Evolutionary conservation across 2,113 vertebrate species (phyloP), one percentile per base, ranked within the genome.

Genomic region (Astur gentilis): DNA sequence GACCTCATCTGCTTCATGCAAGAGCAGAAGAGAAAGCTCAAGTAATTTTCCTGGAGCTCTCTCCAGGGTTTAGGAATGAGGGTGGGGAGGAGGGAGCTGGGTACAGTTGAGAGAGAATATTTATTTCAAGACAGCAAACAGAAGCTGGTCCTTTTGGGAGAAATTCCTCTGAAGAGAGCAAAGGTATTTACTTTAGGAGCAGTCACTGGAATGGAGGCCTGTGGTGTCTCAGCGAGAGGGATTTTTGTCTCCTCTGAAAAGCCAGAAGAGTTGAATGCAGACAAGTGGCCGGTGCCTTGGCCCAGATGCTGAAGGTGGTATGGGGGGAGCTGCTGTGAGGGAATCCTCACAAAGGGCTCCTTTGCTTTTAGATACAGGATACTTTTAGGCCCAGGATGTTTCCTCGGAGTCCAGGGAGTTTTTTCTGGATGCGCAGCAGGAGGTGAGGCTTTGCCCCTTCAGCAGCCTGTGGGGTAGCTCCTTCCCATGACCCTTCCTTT

Each of bases 221-320:
- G 58, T 36, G 36, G 25, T 65, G 26, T 85, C 54, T 92, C 72
- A 58, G 65, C 38, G 17, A 19, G 38, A 26, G 31, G 27, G 14
- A 78, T 61, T 85, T 61, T 84, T 71, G 21, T 81, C 45, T 87
- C 52, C 32, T 76, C 80, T 42, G 62, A 38, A 78, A 67, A 45
- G 49, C 57, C 80, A 50, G 45, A 34, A 34, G 38, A 69, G 66
- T 14, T 49, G 42, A 82, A 75, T 17, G 26, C 22, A 79, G 79
- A 83, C 0, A 0, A 62, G 47, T 16, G 42, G 50, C 17, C 76
- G 29, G 16, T 10, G n/a, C 21, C 38, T 45, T 0, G 0, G 16
- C 45, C 60, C 49, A 47, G 69, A 67, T 77, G 76, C 60, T 36
- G 52, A 31, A 12, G 17, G 49, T 47, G 47, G 10, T 29, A 2